Evolutionary conservation across 2,797 vertebrate genomes (phyloP).

Genomic region (Aldrovandia affinis): DNA sequence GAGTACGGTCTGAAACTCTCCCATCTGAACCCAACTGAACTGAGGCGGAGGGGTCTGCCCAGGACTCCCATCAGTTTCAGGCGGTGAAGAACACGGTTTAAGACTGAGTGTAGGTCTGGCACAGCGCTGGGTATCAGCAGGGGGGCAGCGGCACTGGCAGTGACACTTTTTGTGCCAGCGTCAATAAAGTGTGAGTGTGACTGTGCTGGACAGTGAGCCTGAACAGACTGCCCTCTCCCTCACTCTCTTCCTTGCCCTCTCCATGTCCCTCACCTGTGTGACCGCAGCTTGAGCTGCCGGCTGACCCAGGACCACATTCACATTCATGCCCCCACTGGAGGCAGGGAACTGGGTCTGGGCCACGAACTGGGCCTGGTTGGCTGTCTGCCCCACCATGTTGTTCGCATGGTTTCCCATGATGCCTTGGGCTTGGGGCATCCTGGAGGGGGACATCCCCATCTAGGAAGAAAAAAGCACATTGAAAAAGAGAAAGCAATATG

Average conservation of each 20-base stretch:
- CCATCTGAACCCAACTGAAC: no score
- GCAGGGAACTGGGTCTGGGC: constrained; percentile 85
- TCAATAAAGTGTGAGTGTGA: no score
- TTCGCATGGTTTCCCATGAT: constrained; percentile 86
- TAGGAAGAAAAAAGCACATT: constrained; percentile 55
- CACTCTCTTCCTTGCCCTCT: background rate
- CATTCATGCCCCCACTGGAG: constrained; percentile 81
- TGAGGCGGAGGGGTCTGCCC: no score
- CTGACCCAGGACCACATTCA: constrained; percentile 84
- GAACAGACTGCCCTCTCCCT: constrained; percentile 45
- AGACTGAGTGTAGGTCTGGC: no score
- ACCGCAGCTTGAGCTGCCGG: constrained; percentile 84
- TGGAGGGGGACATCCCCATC: constrained; percentile 95
- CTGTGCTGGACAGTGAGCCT: no score
- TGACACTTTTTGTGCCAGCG: no score
- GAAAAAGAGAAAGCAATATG: background rate
- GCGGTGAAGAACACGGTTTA: no score
- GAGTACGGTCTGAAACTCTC: no score
- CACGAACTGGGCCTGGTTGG: constrained; percentile 87
- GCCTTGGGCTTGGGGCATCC: constrained; percentile 90
- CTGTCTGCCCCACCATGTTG: constrained; percentile 87
- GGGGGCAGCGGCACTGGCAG: no score
- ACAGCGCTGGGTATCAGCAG: no score
- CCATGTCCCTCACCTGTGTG: constrained; percentile 80
- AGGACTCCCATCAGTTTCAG: no score